Base-by-base conservation (phyloP, 2,888 invertebrate genomes). In the Zygogramma bicolorata region DNA sequence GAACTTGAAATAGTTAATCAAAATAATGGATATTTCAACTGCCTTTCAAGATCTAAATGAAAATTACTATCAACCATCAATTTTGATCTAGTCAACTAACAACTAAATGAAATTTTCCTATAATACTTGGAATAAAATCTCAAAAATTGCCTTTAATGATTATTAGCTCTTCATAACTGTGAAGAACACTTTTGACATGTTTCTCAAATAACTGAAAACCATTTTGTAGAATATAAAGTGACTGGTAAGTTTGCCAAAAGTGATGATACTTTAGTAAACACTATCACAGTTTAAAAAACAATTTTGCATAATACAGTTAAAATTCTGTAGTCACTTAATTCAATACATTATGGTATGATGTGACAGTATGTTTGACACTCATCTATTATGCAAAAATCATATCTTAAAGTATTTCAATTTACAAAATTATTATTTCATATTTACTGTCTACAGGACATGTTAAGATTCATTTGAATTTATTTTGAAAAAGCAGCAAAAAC, bases 401-500 rank as follows among this genome's bases (percentile, higher is more conserved):
- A 46, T 58, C 65, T 69, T 61, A 68, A 65, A 53, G 65, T 69
- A 73, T 67, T 65, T 68, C 65, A 75, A 75, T 75, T 75, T 77
- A 77, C 76, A 77, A 77, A 76, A 75, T 75, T 61, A 75, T 67
- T 71, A 68, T 42, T 65, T 67, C 31, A 62, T 66, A 66, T 59
- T 42, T 67, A 71, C 73, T 75, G 65, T 67, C 71, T 74, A 70
- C 65, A 74, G 71, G 72, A 74, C 42, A 75, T 70, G 27, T 53
- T 53, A 53, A 22, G 25, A 53, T 13, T 27, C 6, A 25, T 53
- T 29, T 13, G 27, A 27, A 46, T 15, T 92, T 94, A 99, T 93
- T 99, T 99, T 84, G 96, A 97, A 90, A 99, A 98, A 74, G 98
- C 97, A 81, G 98, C 96, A 88, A 99, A 98, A 73, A 99, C 99